phyloP scores from a whole-genome alignment of 2,888 invertebrate genomes.

The Syrphus vitripennis region DNA sequence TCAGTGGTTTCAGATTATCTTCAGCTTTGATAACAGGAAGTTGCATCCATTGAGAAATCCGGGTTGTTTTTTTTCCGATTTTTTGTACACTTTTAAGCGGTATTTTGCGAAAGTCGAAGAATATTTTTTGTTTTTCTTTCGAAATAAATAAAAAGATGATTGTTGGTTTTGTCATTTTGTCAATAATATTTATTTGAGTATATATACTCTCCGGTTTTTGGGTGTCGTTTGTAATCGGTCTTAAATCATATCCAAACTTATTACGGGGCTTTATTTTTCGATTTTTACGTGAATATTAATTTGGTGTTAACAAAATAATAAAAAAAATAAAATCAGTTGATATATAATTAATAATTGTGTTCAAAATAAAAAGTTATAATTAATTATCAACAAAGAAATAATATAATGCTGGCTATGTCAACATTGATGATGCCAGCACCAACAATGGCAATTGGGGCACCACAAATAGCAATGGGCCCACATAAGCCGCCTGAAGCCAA shows the following conservation, averaged over 20 bases:
- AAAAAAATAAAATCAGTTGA: neutral
- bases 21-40: slow-evolving; percentile 66
- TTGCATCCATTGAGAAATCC: slow-evolving; percentile 47
- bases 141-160: neutral
- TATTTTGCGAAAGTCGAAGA: slow-evolving; percentile 23
- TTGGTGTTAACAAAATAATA: neutral
- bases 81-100: slow-evolving; percentile 29
- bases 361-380: slow-evolving; percentile 72
- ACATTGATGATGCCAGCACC: slow-evolving; percentile 82
- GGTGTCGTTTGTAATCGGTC: neutral
- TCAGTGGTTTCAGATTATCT: slow-evolving; percentile 64
- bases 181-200: neutral
- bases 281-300: neutral
- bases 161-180: neutral
- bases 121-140: too few relatives aligned
- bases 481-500: slow-evolving; percentile 82
- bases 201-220: neutral
- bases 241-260: neutral
- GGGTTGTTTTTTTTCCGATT: slow-evolving; percentile 29
- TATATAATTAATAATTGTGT: slow-evolving; percentile 28
- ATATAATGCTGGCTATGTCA: slow-evolving; percentile 81
- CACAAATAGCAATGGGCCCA: slow-evolving; percentile 80
- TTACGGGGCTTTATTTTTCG: neutral
- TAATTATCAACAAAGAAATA: slow-evolving; percentile 69
- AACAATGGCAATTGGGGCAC: slow-evolving; percentile 81